These are phyloP conservation scores for Alosa sapidissima DNA, from an alignment of 2,797 vertebrate genomes.

Conservation along the genomic window DNA sequence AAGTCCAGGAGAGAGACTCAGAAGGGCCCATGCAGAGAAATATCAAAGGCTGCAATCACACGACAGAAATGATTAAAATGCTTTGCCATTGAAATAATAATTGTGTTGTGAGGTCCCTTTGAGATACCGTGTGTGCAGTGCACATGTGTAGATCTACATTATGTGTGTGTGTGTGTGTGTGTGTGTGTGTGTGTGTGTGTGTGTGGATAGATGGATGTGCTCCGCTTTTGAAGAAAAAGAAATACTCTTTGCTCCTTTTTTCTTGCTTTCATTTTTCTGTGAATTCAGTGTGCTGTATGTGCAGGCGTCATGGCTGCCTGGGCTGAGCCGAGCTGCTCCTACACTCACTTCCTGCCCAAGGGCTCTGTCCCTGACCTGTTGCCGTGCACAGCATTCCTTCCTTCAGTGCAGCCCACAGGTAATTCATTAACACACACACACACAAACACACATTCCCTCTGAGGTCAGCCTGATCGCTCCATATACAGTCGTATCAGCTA, in stretches of 20 bases:
- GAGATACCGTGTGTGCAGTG: conserved; percentile 24
- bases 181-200: conserved; percentile 6
- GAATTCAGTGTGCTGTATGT: background rate
- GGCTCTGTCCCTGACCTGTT: background rate
- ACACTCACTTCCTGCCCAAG: background rate
- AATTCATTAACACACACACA: background rate
- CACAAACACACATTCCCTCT: background rate
- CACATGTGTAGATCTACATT: background rate
- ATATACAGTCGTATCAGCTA: background rate
- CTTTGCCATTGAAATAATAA: conserved; percentile 44
- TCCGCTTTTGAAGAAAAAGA: background rate
- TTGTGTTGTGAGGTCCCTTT: conserved; percentile 37
- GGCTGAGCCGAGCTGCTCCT: too few species aligned
- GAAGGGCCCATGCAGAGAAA: conserved; percentile 26
- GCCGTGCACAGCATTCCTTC: background rate
- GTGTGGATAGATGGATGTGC: background rate
- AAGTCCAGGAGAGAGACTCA: conserved; percentile 23
- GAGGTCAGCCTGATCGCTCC: background rate
- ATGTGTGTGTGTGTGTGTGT: too few species aligned
- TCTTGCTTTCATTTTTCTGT: background rate
- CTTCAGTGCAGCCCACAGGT: background rate
- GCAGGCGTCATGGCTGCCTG: too few species aligned
- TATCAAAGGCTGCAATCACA: conserved; percentile 51
- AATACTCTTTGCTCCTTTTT: background rate
- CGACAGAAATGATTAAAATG: conserved; percentile 24